Conservation (phyloP, 2,888 invertebrate species). For the Chloromyia formosa region DNA sequence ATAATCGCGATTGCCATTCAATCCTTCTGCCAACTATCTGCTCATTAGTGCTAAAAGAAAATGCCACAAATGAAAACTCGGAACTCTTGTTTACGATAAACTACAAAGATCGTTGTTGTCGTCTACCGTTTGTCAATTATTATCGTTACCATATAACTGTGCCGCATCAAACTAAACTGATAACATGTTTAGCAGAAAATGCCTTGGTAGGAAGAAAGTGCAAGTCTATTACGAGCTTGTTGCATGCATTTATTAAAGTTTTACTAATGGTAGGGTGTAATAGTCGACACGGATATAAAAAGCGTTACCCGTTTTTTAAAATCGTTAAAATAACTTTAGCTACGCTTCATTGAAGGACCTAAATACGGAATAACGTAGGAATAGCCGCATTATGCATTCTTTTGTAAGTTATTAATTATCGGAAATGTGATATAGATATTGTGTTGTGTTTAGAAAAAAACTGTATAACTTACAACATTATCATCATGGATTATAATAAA, state of each 20-base stretch:
- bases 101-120: constrained; percentile 21
- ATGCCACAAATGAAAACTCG: constrained; percentile 1
- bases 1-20: neutral
- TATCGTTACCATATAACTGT: neutral
- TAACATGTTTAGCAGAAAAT: constrained; percentile 12
- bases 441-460: too few relatives aligned
- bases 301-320: neutral
- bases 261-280: constrained; percentile 29
- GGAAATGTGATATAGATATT: neutral
- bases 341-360: constrained; percentile 9
- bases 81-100: neutral
- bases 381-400: constrained; percentile 3
- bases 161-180: neutral
- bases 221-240: neutral
- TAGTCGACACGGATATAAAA: constrained; percentile 18
- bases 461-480: too few relatives aligned
- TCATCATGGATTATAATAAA: too few relatives aligned
- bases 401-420: constrained; percentile 14
- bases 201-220: constrained; percentile 31
- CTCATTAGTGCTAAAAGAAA: constrained; percentile 20
- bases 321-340: constrained; percentile 7
- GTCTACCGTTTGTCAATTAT: neutral
- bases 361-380: neutral
- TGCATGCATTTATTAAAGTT: neutral
- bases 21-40: neutral